phyloP scores from a whole-genome alignment of 23 tunicate species.

The Styela clava region DNA sequence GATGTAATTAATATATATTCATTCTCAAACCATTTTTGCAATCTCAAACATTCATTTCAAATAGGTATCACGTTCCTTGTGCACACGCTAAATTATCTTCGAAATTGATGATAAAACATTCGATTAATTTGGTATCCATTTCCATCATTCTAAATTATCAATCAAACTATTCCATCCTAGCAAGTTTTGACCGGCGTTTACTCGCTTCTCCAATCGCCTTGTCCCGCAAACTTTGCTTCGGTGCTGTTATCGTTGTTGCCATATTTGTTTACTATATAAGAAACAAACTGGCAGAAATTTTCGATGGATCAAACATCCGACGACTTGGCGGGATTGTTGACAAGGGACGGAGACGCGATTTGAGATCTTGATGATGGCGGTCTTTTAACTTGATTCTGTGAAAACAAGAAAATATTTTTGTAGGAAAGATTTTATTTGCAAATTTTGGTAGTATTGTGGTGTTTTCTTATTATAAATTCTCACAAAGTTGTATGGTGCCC shows the following conservation, averaged over 20 bases:
- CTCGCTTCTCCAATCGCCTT: too few species aligned
- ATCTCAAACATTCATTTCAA: not conserved
- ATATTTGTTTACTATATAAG: not conserved
- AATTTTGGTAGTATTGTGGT: too few species aligned
- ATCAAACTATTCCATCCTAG: not conserved
- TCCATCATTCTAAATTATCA: not conserved
- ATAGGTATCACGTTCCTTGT: too few species aligned
- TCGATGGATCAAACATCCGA: constrained; percentile 18
- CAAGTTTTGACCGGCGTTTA: too few species aligned
- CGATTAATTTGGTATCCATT: too few species aligned
- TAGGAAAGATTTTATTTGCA: not conserved
- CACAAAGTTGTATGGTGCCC: too few species aligned
- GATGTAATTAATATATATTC: too few species aligned
- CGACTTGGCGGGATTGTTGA: constrained; percentile 18
- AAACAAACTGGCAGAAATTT: not conserved
- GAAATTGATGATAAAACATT: not conserved
- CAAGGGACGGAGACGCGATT: not conserved
- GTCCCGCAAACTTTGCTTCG: too few species aligned
- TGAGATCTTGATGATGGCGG: constrained; percentile 1
- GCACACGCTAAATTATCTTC: not conserved
- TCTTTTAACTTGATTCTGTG: constrained; percentile 4
- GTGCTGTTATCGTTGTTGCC: too few species aligned
- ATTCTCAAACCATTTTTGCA: not conserved
- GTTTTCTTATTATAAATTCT: too few species aligned
- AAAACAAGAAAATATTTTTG: not conserved